phyloP scores from a whole-genome alignment of 2,797 vertebrate genomes.

The Pogoniulus pusillus region DNA sequence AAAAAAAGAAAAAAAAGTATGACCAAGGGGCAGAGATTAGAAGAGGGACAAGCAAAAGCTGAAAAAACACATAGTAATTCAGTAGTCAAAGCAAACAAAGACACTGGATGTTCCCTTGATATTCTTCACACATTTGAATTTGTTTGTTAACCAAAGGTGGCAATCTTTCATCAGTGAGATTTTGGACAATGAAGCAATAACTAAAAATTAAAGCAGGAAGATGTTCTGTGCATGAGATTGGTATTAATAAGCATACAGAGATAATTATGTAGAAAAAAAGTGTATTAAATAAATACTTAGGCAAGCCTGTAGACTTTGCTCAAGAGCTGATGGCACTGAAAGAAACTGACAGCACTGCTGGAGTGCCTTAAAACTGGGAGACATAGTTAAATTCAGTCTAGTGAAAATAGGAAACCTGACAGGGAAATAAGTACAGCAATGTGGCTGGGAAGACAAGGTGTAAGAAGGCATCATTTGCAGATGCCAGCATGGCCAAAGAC shows the following conservation, averaged over 20 bases:
- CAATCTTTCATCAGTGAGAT: neutral
- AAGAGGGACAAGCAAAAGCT: neutral
- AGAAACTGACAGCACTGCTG: neutral
- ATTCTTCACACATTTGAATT: neutral
- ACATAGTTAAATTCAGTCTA: neutral
- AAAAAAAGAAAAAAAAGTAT: no score
- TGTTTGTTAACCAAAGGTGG: neutral
- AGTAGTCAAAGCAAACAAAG: neutral
- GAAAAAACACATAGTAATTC: neutral
- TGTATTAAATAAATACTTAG: accelerated
- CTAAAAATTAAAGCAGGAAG: neutral
- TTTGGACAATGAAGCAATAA: neutral
- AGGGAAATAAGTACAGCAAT: neutral
- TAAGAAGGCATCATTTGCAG: neutral
- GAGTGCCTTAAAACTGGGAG: neutral
- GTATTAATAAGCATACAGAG: neutral
- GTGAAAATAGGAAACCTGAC: neutral
- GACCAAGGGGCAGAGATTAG: no score
- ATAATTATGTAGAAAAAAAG: neutral
- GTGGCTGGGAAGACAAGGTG: neutral
- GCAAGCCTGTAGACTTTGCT: neutral
- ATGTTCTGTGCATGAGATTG: neutral
- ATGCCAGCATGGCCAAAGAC: neutral
- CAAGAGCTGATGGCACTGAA: neutral
- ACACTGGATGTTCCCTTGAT: neutral